Conservation (phyloP, 2,888 invertebrate species). For the Cryptocheilus praepositus region DNA sequence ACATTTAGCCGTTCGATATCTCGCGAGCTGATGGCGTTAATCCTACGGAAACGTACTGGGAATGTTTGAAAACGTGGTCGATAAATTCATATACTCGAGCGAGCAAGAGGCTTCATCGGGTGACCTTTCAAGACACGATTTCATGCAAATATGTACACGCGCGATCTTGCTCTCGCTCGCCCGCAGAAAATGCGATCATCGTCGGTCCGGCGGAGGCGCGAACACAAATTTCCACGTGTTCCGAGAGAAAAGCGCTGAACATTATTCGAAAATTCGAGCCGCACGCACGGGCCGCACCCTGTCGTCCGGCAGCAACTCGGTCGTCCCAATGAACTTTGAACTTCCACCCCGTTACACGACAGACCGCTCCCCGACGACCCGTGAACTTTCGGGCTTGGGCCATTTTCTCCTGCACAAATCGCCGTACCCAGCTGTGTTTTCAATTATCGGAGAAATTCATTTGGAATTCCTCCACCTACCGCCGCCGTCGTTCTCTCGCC, state of each 20-base stretch:
- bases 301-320: constrained; percentile 29
- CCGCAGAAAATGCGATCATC: too few species aligned
- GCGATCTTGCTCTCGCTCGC: too few species aligned
- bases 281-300: constrained; percentile 31
- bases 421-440: constrained; percentile 47
- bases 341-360: constrained; percentile 50
- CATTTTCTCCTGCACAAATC: constrained; percentile 36
- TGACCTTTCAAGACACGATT: too few species aligned
- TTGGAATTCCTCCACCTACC: constrained; percentile 19
- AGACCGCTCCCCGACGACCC: constrained; percentile 51
- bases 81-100: too few species aligned
- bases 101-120: too few species aligned
- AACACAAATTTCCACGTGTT: constrained; percentile 15
- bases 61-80: too few species aligned
- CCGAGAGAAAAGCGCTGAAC: constrained; percentile 25
- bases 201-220: too few species aligned
- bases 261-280: constrained; percentile 41
- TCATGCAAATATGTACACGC: too few species aligned
- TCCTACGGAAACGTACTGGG: too few species aligned
- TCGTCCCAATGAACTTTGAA: constrained; percentile 57
- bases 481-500: not conserved
- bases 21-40: too few species aligned
- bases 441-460: constrained; percentile 54
- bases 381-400: constrained; percentile 55
- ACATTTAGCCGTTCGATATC: too few species aligned